phyloP scores from a whole-genome alignment of 2,113 vertebrate species.

The Phasianus colchicus region DNA sequence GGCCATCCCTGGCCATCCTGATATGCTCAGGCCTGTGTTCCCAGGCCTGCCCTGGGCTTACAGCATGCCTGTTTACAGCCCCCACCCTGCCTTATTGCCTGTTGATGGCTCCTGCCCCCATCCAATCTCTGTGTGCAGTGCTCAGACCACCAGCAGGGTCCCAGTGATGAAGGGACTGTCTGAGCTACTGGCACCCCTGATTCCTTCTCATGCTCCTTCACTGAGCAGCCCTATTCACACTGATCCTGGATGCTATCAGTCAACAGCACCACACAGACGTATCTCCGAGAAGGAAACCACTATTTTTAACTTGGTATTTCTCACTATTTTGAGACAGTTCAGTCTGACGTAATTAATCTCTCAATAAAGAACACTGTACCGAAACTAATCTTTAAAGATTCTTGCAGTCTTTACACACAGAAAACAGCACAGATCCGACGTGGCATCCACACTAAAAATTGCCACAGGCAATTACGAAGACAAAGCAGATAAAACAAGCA shows the following conservation, averaged over 20 bases:
- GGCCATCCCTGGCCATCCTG: neutral
- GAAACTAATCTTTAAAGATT: neutral
- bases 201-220: neutral
- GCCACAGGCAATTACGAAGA: neutral
- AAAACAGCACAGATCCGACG: neutral
- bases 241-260: rapidly evolving
- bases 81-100: neutral
- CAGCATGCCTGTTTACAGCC: neutral
- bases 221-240: rapidly evolving
- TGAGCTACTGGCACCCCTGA: rapidly evolving
- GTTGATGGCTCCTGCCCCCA: neutral
- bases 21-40: neutral
- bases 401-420: neutral
- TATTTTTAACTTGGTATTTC: neutral
- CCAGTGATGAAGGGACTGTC: neutral
- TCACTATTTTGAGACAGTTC: neutral
- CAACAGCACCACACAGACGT: neutral
- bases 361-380: neutral
- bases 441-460: neutral
- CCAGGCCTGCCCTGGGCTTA: neutral
- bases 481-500: neutral
- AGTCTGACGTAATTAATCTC: neutral
- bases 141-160: too few relatives aligned
- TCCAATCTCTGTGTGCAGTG: too few relatives aligned
- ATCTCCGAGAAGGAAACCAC: neutral